Evolutionary conservation across 2,888 invertebrate genomes (phyloP), one percentile per base, ranked within the genome.

Genomic region (Dusona sp.): DNA sequence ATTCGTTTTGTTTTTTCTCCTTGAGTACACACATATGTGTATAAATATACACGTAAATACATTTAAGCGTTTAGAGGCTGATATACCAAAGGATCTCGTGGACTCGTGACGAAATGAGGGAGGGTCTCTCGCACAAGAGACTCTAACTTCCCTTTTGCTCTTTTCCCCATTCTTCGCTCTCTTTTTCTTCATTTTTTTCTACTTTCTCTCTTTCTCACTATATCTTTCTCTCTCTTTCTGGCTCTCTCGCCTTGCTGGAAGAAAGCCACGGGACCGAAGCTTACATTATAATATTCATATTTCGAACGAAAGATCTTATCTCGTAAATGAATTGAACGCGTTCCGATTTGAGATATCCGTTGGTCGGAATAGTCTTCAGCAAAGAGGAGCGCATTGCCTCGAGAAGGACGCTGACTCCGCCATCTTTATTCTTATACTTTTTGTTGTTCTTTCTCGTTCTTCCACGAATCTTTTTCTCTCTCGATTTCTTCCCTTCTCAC

Each of bases 261-360:
- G 78, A 83, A 86, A 79, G 75, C 51, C 79, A 75, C 87, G 80
- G 86, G 89, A 88, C 89, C 89, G 25, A 45, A 91, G 92, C 92
- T 93, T 93, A 93, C 92, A 93, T 92, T 94, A 94, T 93, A 92
- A 93, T 94, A 94, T 94, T 94, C 93, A 93, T 94, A 94, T 93
- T 94, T 93, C 92, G 93, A 93, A 92, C 92, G 92, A 92, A 93
- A 94, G 94, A 94, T 94, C 90, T 92, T 94, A 94, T 94, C 94
- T 93, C 91, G 92, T 92, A 94, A 94, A 94, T 94, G 94, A 94
- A 94, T 94, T 93, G 94, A 93, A 93, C 93, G 92, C 93, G 92
- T 90, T 92, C 92, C 92, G 93, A 93, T 93, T 93, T 91, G 92
- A 93, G 93, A 93, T 93, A 93, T 93, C 86, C 86, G 82, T 79